Evolutionary conservation across 2,888 invertebrate genomes (phyloP), one percentile per base, ranked within the genome.

Genomic region (Caprella mutica): DNA sequence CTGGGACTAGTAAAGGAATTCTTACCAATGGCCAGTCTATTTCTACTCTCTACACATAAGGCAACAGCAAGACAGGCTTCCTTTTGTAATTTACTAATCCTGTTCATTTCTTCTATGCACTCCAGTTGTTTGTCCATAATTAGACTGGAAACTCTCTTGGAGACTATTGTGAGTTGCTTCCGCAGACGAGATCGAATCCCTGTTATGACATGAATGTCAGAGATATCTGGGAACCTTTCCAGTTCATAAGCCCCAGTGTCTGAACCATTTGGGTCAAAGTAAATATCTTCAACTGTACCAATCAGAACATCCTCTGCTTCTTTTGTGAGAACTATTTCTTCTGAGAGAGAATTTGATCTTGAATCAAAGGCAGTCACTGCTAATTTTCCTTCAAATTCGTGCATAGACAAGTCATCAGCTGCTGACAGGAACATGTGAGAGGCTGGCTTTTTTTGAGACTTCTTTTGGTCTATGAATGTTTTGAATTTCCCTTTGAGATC

Each of bases 111-210:
- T 19, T 81, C 78, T 67, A 86, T 85, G 71, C 92, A 94, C 0
- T 84, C 81, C 66, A 83, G 84, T 58, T 93, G 85, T 67, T 96
- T 92, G 70, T 94, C 88, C 5, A 93, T 77, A 68, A 97, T 96
- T 33, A 96, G 77, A 67, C 91, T 88, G 0, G 94, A 79, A 0
- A 96, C 90, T 74, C 91, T 89, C 67, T 91, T 92, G 0, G 94
- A 93, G 4, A 93, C 89, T 14, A 92, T 90, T 66, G 85, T 83
- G 66, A 89, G 83, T 68, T 91, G 90, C 53, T 83, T 77, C 67
- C 85, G 82, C 1, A 91, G 75, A 58, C 80, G 80, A 50, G 83
- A 80, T 66, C 85, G 82, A 72, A 85, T 82, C 27, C 77, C 75
- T 66, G 85, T 83, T n/a, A 91, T 83, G 55, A 82, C 79, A 30